Evolutionary conservation across 1,140 invertebrate genomes (phyloP).

Genomic region (Nebria ingens): DNA sequence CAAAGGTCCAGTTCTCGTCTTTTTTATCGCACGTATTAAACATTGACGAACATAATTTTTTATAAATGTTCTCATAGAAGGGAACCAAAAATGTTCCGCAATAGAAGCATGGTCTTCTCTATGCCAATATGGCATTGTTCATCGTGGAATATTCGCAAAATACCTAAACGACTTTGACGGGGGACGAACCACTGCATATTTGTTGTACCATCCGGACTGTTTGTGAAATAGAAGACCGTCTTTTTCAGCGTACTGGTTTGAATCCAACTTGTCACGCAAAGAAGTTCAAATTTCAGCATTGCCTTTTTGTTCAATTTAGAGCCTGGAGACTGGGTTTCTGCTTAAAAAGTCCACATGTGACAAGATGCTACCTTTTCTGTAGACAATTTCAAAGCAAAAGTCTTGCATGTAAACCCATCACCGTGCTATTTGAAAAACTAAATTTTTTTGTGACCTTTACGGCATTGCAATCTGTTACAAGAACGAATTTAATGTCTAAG

Average conservation of each 20-base stretch:
- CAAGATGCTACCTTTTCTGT: slow-evolving; percentile 19
- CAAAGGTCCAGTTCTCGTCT: slow-evolving; percentile 23
- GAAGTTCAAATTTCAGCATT: not conserved
- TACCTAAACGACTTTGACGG: slow-evolving; percentile 17
- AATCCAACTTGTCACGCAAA: too few species aligned
- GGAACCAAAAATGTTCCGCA: slow-evolving; percentile 30
- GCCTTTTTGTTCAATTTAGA: not conserved
- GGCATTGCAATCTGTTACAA: slow-evolving; percentile 29
- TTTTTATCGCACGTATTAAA: slow-evolving; percentile 20
- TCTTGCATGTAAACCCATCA: slow-evolving; percentile 35
- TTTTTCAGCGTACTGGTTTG: slow-evolving; percentile 12
- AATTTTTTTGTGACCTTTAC: slow-evolving; percentile 29
- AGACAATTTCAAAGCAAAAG: slow-evolving; percentile 27
- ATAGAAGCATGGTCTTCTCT: slow-evolving; percentile 22
- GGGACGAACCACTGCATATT: slow-evolving; percentile 16
- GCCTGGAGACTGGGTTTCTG: slow-evolving; percentile 6
- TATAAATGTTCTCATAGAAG: slow-evolving; percentile 16
- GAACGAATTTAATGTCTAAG: slow-evolving; percentile 26
- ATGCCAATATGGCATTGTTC: slow-evolving; percentile 28
- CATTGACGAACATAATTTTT: slow-evolving; percentile 26
- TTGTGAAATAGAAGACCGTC: not conserved
- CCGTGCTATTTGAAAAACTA: slow-evolving; percentile 25
- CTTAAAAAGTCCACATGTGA: slow-evolving; percentile 12
- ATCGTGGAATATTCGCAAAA: slow-evolving; percentile 25
- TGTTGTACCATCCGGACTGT: not conserved